A percentile compares a stretch with the other conserved stretches of the same genome.
phyloP scores from a whole-genome alignment of 2,888 invertebrate species.

The Doris montereyensis region DNA sequence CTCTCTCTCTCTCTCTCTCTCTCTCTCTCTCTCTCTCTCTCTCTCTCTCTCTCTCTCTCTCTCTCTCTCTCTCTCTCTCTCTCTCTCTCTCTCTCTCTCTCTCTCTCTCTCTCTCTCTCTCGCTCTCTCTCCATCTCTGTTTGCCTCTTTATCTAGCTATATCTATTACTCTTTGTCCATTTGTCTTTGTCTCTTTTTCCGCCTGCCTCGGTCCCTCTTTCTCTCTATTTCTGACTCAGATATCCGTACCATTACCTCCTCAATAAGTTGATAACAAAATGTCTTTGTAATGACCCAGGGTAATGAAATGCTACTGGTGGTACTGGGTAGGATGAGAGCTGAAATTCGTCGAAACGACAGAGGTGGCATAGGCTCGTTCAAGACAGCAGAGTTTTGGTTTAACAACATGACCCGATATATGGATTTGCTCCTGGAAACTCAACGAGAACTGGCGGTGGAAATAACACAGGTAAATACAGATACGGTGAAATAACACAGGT shows the following conservation, averaged over 20 bases:
- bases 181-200: background rate
- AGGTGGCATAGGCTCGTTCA: conserved; percentile 50
- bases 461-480: conserved; percentile 44
- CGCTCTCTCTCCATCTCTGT: background rate
- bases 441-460: conserved; percentile 42
- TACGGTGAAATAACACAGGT: too few species aligned
- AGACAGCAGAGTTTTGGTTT: conserved; percentile 57
- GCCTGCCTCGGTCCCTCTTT: background rate
- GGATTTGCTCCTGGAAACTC: conserved; percentile 43
- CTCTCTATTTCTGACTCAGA: background rate
- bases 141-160: background rate
- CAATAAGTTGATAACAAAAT: background rate
- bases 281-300: conserved; percentile 17
- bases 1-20: background rate
- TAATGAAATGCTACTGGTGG: conserved; percentile 43
- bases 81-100: background rate
- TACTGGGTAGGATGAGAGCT: conserved; percentile 48
- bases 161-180: background rate
- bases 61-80: background rate
- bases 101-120: background rate
- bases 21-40: background rate
- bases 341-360: conserved; percentile 54
- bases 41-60: background rate
- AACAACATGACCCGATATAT: conserved; percentile 60
- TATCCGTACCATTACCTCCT: background rate